These are phyloP conservation scores for Oligia fasciuncula DNA, from an alignment of 2,888 invertebrate genomes.

Conservation along the genomic window DNA sequence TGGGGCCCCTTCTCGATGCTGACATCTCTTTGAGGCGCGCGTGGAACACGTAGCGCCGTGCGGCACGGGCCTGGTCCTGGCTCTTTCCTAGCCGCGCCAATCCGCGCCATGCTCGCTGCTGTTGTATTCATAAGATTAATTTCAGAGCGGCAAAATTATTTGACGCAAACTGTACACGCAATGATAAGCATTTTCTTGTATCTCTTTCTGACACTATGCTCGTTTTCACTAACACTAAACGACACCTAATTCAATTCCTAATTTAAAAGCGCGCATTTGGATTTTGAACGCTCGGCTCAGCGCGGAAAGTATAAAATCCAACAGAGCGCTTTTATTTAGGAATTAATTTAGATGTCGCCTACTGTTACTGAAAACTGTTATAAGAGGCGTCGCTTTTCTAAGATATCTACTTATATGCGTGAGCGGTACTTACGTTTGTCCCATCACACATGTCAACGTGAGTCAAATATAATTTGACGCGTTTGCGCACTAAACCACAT, in stretches of 20 bases:
- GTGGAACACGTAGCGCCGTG: too few species aligned
- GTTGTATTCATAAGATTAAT: too few species aligned
- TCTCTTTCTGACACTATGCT: neutral
- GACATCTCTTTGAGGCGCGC: too few species aligned
- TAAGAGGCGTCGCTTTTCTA: neutral
- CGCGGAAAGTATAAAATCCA: neutral
- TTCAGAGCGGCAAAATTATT: too few species aligned
- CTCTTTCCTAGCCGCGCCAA: too few species aligned
- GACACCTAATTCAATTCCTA: neutral
- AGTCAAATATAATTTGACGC: slow-evolving; percentile 58
- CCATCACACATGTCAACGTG: slow-evolving; percentile 55
- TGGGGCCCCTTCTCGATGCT: too few species aligned
- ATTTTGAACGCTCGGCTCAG: neutral
- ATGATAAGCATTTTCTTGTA: neutral
- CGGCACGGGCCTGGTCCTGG: too few species aligned
- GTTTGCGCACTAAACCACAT: slow-evolving; percentile 63
- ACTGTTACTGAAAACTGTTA: neutral
- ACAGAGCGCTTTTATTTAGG: neutral
- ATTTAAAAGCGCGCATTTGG: neutral
- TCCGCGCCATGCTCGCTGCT: too few species aligned
- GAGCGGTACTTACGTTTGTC: slow-evolving; percentile 38
- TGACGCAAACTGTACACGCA: too few species aligned
- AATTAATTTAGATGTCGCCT: neutral
- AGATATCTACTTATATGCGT: neutral
- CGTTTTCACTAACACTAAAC: neutral